Percentiles rank a stretch among this genome's conserved stretches.
phyloP scores from a whole-genome alignment of 2,888 invertebrate species.

The Byasa hedistus region DNA sequence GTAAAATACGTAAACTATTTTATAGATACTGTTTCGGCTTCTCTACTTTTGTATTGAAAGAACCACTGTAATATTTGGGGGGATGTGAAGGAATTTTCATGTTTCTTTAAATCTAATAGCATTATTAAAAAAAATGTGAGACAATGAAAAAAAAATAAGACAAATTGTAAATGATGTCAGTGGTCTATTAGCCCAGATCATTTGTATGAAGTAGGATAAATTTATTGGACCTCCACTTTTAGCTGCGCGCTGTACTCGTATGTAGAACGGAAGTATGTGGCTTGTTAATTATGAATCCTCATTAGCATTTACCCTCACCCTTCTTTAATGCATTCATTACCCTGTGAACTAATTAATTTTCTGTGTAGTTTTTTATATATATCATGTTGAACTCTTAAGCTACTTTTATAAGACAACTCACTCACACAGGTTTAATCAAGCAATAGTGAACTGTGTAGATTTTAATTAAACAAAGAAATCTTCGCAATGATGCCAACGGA shows the following conservation, averaged over 20 bases:
- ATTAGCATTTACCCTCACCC: conserved; percentile 1
- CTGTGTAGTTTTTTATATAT: not conserved
- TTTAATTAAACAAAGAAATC: not conserved
- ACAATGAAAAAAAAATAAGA: no score
- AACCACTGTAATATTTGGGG: no score
- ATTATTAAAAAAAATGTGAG: no score
- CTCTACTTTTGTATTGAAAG: no score
- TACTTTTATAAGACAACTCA: not conserved
- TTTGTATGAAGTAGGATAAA: not conserved
- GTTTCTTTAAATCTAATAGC: no score
- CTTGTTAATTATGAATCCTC: not conserved
- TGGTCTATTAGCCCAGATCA: no score
- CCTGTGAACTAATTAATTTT: not conserved
- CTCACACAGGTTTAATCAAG: not conserved
- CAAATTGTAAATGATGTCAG: no score
- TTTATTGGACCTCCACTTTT: not conserved
- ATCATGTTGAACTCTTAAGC: not conserved
- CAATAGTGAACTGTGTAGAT: not conserved
- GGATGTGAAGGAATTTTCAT: no score
- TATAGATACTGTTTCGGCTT: no score
- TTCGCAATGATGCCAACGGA: not conserved
- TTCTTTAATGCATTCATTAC: not conserved
- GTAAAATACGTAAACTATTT: no score
- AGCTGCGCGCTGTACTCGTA: not conserved
- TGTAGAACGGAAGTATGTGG: not conserved